Evolutionary conservation across 2,797 vertebrate genomes (phyloP), one percentile per base, ranked within the genome.

Genomic region (Sebastes minor): DNA sequence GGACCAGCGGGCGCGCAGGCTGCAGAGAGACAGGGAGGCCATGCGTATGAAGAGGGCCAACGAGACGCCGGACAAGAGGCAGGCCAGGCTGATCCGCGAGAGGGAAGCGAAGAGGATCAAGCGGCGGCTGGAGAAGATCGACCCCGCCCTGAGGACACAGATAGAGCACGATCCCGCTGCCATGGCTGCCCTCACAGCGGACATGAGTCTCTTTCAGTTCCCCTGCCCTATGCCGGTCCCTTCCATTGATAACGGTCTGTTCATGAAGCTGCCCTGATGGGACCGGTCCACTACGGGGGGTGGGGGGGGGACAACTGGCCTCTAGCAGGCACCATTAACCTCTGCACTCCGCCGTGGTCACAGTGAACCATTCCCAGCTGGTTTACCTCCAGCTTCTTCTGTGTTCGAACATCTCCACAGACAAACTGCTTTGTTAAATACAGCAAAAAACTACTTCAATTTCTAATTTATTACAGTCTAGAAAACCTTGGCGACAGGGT

Each of bases 151-250:
- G 78, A 96, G 97, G 88, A 97, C 97, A 7, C 98, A 99, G 93
- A 99, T 99, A 46, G 98, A 98, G 90, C 98, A 99, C 61, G 98
- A 99, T 82, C 97, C 98, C 3, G 97, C 98, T 1, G 98, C 98
- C 25, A 97, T 99, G 97, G 98, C 98, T 0, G 98, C 98, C 11
- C 94, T 99, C 89, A 98, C 98, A 11, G 97, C 99, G 0, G 98
- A 99, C 92, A 99, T 99, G 97, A 99, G 97, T 92, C 95, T 97
- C 59, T 97, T 97, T 72, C 98, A 98, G 83, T 99, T 99, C 92
- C 98, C 98, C 4, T 99, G 98, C 86, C 97, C 98, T 0, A 97
- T 97, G 93, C 96, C 96, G 2, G 97, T 96, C 2, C 95, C 97
- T 52, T 97, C 97, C 76, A 96, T 99, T 74, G 98, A 99, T 81